Conservation (phyloP, 2,113 vertebrate genomes). For the Salvelinus fontinalis region DNA sequence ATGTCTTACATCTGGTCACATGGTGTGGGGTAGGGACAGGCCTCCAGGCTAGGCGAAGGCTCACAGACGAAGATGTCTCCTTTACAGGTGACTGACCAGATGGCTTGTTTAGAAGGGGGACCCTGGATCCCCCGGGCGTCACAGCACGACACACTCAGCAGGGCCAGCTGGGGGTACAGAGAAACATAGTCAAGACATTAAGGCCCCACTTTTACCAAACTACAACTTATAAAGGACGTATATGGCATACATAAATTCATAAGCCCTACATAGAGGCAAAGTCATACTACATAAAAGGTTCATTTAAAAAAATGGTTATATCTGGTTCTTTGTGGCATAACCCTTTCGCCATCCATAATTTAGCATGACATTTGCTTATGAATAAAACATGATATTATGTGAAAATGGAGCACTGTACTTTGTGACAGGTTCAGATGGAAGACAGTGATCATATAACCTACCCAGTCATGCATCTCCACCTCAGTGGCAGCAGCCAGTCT, state of each 20-base stretch:
- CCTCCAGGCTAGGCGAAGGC: conserved; percentile 83
- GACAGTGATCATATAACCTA: conserved; percentile 45
- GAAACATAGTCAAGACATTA: background rate
- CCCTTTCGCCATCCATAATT: no score
- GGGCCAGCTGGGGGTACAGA: conserved; percentile 77
- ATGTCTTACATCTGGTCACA: conserved; percentile 92
- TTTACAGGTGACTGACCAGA: conserved; percentile 96
- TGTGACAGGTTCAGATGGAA: background rate
- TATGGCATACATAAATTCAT: no score
- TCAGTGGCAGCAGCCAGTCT: conserved; percentile 87
- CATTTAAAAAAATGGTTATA: no score
- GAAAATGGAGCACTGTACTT: no score
- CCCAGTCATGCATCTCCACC: conserved; percentile 97
- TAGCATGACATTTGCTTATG: no score
- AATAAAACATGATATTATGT: no score
- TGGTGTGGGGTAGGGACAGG: conserved; percentile 72
- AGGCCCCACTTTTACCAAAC: no score
- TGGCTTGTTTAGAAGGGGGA: conserved; percentile 87
- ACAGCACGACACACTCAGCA: conserved; percentile 88
- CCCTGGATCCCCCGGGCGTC: conserved; percentile 87
- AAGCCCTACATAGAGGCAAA: no score
- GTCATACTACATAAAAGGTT: no score
- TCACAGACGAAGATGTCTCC: conserved; percentile 97
- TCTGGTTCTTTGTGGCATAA: no score
- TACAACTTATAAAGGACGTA: no score